Base-by-base conservation (phyloP, 2,888 invertebrate species). In the Siphlonurus alternatus region DNA sequence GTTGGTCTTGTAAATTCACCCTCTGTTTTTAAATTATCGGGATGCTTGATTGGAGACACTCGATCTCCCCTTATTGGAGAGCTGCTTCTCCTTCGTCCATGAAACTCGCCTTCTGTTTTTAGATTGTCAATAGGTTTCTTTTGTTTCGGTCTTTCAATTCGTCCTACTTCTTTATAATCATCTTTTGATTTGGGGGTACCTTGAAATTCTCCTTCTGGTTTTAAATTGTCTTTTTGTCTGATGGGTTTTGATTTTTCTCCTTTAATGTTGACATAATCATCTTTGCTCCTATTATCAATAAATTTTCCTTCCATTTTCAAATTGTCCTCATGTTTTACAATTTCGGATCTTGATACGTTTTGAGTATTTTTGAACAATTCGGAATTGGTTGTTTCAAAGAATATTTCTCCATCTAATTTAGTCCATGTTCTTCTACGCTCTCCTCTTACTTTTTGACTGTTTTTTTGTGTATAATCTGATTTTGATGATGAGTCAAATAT, bases 371-470 rank as follows among this genome's bases (percentile, higher is more conserved):
- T 64, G 54, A 61, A 72, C 63, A 87, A 84, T 71, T 85, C 83
- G 19, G 70, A 66, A n/a, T 80, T 79, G 10, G 87, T 87, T 0
- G 87, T 86, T 65, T 72, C 70, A 68, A 86, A 83, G 22, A 20
- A 56, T 56, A 20, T n/a, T 22, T 56, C 56, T 5, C 56, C 56
- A 56, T 56, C 56, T 20, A 56, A 22, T 22, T 86, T 86, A 0
- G 85, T 85, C 83, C 85, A 86, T 0, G 86, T 85, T 61, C 85
- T 78, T 69, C 85, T 79, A 65, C 85, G 79, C 20, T 76, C 73
- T 18, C 82, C 81, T 65, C 82, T 79, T 70, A 81, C 81, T n/a
- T 83, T 73, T 19, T 78, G 76, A 7, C 79, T 75, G 20, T 74
- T 74, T 71, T 85, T 85, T 70, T 83, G 79, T 1, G 81, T 79